Conservation (phyloP, 2,888 invertebrate species). For the Colletes collaris region DNA sequence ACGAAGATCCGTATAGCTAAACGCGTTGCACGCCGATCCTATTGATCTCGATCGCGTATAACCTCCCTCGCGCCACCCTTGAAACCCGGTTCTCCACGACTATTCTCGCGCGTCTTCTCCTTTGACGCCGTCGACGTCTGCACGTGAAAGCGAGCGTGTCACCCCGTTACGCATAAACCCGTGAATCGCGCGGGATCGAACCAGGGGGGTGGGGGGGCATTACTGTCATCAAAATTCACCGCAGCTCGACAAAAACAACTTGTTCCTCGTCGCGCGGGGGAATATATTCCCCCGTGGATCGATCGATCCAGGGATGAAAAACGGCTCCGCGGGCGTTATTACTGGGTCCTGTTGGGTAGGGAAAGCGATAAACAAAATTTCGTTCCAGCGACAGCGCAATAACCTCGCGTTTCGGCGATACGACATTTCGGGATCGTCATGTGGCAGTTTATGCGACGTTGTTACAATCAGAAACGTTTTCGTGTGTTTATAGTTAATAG, state of each 20-base stretch:
- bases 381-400: too few species aligned
- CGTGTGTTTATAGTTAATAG: too few species aligned
- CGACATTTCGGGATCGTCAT: too few species aligned
- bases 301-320: conserved; percentile 6
- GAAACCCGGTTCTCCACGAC: too few species aligned
- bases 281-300: conserved; percentile 20
- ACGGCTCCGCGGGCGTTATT: conserved; percentile 4
- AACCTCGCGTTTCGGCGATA: too few species aligned
- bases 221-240: conserved; percentile 34
- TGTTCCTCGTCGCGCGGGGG: neutral
- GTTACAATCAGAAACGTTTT: too few species aligned
- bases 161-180: conserved; percentile 29
- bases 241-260: conserved; percentile 27
- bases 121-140: conserved; percentile 31
- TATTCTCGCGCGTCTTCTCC: conserved; percentile 36
- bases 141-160: conserved; percentile 36
- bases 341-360: neutral
- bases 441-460: too few species aligned
- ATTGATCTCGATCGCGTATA: conserved; percentile 64
- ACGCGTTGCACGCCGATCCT: conserved; percentile 54
- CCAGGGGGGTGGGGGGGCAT: neutral
- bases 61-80: too few species aligned
- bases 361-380: neutral
- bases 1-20: conserved; percentile 51
- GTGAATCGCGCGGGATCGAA: conserved; percentile 18